These are phyloP conservation scores for Ormyrus labotus DNA, from an alignment of 2,888 invertebrate genomes.

Conservation along the genomic window DNA sequence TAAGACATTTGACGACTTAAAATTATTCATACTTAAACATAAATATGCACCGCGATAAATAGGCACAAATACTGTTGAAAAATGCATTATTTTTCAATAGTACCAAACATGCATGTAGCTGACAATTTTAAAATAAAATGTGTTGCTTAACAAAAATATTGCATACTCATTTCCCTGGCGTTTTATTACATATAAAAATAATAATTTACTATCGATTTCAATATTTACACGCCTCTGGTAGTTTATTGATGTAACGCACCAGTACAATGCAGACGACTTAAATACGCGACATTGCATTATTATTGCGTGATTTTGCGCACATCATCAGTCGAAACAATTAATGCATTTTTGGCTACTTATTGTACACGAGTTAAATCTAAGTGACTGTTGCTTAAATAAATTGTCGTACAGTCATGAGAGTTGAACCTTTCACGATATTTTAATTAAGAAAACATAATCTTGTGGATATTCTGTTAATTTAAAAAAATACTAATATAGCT, in stretches of 20 bases:
- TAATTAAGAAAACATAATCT: too few species aligned
- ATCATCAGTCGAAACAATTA: constrained; percentile 6
- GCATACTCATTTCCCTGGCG: not conserved
- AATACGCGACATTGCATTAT: not conserved
- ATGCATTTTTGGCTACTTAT: not conserved
- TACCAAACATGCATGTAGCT: constrained; percentile 20
- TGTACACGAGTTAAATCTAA: not conserved
- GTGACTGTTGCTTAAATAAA: not conserved
- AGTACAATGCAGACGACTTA: not conserved
- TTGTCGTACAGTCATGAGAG: too few species aligned
- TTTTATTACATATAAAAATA: constrained; percentile 19
- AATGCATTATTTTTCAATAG: constrained; percentile 17
- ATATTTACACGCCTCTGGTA: constrained; percentile 38
- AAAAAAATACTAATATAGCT: too few species aligned
- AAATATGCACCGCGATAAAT: constrained; percentile 9
- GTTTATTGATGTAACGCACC: constrained; percentile 16
- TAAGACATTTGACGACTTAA: constrained; percentile 44
- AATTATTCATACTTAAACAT: constrained; percentile 22
- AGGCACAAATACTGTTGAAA: constrained; percentile 30
- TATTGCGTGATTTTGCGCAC: constrained; percentile 15
- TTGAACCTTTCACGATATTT: too few species aligned
- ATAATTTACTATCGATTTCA: constrained; percentile 45
- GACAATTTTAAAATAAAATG: constrained; percentile 9
- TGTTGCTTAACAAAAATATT: constrained; percentile 7
- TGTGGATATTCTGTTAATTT: too few species aligned